Percentiles rank a stretch among this genome's conserved stretches.
These are phyloP conservation scores for Venturia canescens DNA, from an alignment of 1,140 invertebrate species.

Conservation along the genomic window DNA sequence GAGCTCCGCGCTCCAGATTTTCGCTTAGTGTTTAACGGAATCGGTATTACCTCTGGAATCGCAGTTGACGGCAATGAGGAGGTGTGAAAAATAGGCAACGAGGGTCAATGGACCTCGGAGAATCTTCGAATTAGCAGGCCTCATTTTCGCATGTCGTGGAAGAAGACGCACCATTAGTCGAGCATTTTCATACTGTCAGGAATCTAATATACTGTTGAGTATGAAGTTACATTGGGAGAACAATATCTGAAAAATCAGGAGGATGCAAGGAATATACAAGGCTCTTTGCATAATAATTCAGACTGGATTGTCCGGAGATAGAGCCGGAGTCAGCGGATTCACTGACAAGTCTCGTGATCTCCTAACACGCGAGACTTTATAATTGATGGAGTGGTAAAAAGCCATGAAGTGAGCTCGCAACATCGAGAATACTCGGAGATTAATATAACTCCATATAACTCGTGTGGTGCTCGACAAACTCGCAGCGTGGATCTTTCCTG, in stretches of 20 bases:
- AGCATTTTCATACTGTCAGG: background rate
- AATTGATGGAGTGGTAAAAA: slow-evolving; percentile 72
- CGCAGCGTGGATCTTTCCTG: background rate
- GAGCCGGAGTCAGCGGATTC: slow-evolving; percentile 10
- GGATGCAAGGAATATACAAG: background rate
- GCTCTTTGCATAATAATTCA: background rate
- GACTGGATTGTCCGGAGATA: background rate
- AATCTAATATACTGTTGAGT: background rate
- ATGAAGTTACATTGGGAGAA: background rate
- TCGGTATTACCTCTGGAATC: too few species aligned
- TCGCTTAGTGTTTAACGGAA: background rate
- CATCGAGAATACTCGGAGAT: slow-evolving; percentile 49
- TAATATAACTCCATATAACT: slow-evolving; percentile 57
- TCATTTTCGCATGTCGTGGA: background rate
- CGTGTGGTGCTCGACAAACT: background rate
- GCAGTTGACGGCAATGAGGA: too few species aligned
- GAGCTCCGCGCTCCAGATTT: background rate
- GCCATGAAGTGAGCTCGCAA: slow-evolving; percentile 50
- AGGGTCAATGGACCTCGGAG: background rate
- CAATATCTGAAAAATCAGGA: background rate
- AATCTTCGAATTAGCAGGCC: background rate
- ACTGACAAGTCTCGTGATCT: background rate
- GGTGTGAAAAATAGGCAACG: too few species aligned
- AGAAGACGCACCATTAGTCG: background rate
- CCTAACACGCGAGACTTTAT: slow-evolving; percentile 52